These are phyloP conservation scores for Pseudochaenichthys georgianus DNA, from an alignment of 2,797 vertebrate species.

Conservation along the genomic window DNA sequence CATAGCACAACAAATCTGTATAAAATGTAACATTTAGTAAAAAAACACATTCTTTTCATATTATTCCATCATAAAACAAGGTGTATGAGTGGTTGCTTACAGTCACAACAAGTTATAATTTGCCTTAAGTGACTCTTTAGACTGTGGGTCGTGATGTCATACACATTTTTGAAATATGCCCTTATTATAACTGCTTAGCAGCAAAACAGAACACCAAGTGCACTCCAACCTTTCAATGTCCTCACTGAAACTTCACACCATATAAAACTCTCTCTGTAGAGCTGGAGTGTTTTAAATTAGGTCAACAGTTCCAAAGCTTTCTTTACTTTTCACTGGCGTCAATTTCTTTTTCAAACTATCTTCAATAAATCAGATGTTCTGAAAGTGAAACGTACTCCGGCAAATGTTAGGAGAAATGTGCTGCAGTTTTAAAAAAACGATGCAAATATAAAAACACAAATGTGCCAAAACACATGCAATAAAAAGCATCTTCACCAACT, in stretches of 20 bases:
- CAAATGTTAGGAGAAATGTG: no score
- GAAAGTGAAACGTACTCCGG: no score
- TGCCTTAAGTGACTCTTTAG: background rate
- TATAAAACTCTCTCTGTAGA: background rate
- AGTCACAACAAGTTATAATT: background rate
- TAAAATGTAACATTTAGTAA: background rate
- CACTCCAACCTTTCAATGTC: no score
- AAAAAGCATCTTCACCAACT: no score
- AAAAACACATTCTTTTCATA: background rate
- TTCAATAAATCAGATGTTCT: no score
- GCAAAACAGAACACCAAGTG: background rate
- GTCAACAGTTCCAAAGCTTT: background rate
- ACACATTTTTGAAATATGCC: background rate
- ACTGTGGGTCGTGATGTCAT: background rate
- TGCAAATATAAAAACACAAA: no score
- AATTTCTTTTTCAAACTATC: no score
- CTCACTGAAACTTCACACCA: no score
- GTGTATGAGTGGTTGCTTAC: background rate
- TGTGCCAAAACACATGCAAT: no score
- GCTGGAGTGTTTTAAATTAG: conserved; percentile 6
- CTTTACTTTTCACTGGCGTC: background rate
- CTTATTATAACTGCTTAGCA: conserved; percentile 3
- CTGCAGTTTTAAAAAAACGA: no score
- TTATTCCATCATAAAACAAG: no score
- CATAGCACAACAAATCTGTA: background rate